These are phyloP conservation scores for Andrena fulva DNA, from an alignment of 2,888 invertebrate species.

Conservation along the genomic window DNA sequence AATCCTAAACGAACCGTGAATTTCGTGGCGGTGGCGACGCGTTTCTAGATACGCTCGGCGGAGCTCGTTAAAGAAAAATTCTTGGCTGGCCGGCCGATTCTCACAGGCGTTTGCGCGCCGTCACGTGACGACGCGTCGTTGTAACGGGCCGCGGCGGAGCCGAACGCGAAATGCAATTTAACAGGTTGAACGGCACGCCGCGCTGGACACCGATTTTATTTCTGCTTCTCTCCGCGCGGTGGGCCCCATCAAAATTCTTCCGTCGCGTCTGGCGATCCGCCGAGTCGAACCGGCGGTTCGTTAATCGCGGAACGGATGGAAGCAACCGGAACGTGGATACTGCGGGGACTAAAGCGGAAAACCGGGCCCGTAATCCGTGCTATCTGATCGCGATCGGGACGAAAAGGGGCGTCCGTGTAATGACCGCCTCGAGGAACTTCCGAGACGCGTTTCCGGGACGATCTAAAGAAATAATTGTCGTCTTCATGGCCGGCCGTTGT, in stretches of 20 bases:
- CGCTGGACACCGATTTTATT: conserved; percentile 24
- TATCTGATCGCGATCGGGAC: conserved; percentile 21
- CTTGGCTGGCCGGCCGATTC: conserved; percentile 15
- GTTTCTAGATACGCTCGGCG: conserved; percentile 12
- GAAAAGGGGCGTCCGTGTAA: conserved; percentile 18
- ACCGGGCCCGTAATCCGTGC: conserved; percentile 20
- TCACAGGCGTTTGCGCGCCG: conserved; percentile 25
- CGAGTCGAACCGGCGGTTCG: conserved; percentile 25
- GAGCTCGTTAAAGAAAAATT: conserved; percentile 18
- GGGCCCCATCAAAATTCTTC: conserved; percentile 58
- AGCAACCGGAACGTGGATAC: conserved; percentile 31
- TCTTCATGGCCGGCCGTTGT: not conserved
- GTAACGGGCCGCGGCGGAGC: conserved; percentile 50
- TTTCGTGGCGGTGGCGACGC: conserved; percentile 11
- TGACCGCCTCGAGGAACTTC: conserved; percentile 22
- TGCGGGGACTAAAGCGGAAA: conserved; percentile 20
- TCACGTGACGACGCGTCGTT: conserved; percentile 51
- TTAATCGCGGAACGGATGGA: conserved; percentile 34
- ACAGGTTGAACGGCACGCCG: conserved; percentile 42
- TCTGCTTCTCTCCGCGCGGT: conserved; percentile 19
- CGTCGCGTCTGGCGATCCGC: conserved; percentile 20
- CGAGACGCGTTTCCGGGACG: conserved; percentile 8
- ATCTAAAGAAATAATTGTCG: conserved; percentile 33
- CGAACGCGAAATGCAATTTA: conserved; percentile 58
- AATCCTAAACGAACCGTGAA: conserved; percentile 17